A percentile compares a stretch with the other conserved stretches of the same genome.
Evolutionary conservation across 2,888 invertebrate genomes (phyloP).

Genomic region (Scaptomyza parva): DNA sequence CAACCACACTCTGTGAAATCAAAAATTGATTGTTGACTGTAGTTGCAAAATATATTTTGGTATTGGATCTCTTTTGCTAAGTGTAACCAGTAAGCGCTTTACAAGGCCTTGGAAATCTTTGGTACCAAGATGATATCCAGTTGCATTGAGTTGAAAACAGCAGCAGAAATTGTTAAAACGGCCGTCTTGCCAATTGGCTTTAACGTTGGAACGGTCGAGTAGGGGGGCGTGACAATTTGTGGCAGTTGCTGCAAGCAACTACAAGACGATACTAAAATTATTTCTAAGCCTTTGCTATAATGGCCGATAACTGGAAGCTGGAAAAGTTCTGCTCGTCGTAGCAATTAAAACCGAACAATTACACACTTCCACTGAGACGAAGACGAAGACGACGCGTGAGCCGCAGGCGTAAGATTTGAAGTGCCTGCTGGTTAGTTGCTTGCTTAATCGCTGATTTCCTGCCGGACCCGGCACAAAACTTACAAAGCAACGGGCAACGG

Average conservation of each 20-base stretch:
- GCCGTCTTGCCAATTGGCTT: constrained; percentile 51
- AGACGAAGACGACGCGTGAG: constrained; percentile 19
- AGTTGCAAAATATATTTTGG: background rate
- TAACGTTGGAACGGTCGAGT: background rate
- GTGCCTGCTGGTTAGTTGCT: constrained; percentile 68
- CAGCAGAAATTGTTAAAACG: constrained; percentile 55
- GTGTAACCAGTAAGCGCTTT: constrained; percentile 9
- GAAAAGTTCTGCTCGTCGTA: constrained; percentile 62
- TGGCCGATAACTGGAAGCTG: constrained; percentile 59
- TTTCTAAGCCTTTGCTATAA: constrained; percentile 50
- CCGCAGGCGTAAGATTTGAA: constrained; percentile 57
- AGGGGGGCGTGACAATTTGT: constrained; percentile 55
- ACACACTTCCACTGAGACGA: constrained; percentile 66
- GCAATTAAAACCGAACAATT: constrained; percentile 78
- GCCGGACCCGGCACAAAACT: constrained; percentile 44
- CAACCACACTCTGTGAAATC: constrained; percentile 7
- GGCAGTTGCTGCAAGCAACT: constrained; percentile 69
- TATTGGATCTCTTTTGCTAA: background rate
- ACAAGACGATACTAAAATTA: constrained; percentile 77
- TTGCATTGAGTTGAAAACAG: constrained; percentile 28
- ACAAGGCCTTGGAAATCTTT: constrained; percentile 6
- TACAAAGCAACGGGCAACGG: background rate
- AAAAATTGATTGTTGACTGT: background rate
- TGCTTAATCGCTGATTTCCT: constrained; percentile 80
- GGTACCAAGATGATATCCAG: constrained; percentile 17